phyloP scores from a whole-genome alignment of 2,797 vertebrate genomes.

The Rhodeus uyekii region DNA sequence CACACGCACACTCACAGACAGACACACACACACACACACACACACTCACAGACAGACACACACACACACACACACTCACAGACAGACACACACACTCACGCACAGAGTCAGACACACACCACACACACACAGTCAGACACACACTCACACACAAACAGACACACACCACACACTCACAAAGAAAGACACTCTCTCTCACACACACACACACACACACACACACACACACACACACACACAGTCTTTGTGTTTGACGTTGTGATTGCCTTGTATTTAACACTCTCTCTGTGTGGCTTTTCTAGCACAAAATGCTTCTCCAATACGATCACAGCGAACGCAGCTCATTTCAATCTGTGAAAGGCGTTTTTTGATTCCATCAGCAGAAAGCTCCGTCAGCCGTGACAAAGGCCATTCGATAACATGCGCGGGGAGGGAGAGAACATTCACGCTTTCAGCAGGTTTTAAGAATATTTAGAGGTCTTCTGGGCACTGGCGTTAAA shows the following conservation, averaged over 20 bases:
- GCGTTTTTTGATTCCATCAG: constrained; percentile 83
- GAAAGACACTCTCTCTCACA: neutral
- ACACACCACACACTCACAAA: neutral
- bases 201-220: constrained; percentile 57
- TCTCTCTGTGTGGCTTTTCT: constrained; percentile 72
- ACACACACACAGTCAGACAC: too few species aligned
- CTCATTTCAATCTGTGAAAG: constrained; percentile 84
- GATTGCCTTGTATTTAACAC: constrained; percentile 84
- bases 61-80: too few species aligned
- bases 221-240: constrained; percentile 64
- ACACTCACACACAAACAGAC: neutral
- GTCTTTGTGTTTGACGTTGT: constrained; percentile 72
- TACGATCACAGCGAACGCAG: constrained; percentile 81
- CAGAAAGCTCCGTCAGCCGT: constrained; percentile 77
- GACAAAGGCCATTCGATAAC: constrained; percentile 74
- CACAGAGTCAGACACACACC: too few species aligned
- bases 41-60: too few species aligned
- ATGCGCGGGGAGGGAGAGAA: constrained; percentile 18
- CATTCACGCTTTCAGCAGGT: constrained; percentile 1
- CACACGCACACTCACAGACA: too few species aligned
- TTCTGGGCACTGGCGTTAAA: neutral
- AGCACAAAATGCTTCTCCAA: constrained; percentile 83
- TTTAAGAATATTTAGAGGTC: constrained; percentile 35
- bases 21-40: too few species aligned
- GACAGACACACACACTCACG: too few species aligned